These are phyloP conservation scores for Chaetops frenatus DNA, from an alignment of 2,113 vertebrate genomes.

Conservation along the genomic window DNA sequence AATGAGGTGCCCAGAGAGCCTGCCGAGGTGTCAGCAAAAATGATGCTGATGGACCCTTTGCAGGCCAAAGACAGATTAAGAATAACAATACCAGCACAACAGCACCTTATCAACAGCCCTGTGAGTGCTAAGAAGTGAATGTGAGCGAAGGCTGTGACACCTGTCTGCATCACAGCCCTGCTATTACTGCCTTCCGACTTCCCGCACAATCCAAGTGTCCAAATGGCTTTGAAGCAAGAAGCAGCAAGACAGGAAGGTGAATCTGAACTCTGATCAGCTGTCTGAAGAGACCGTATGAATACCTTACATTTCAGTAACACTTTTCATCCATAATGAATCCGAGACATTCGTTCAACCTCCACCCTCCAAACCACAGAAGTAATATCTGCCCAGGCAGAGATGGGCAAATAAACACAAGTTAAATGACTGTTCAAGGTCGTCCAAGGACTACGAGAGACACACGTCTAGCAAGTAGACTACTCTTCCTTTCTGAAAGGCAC, in stretches of 20 bases:
- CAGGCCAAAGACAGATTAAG: conserved; percentile 12
- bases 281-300: not conserved
- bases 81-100: conserved; percentile 9
- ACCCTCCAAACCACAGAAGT: conserved; percentile 18
- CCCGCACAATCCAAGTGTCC: not conserved
- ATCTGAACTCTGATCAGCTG: not conserved
- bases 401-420: conserved; percentile 17
- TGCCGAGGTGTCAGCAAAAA: not conserved
- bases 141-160: not conserved
- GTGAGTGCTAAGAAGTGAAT: not conserved
- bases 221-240: conserved; percentile 16
- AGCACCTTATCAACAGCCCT: not conserved
- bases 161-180: not conserved
- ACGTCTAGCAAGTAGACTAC: conserved; percentile 1
- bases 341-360: not conserved
- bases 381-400: conserved; percentile 20
- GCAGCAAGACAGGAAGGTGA: not conserved
- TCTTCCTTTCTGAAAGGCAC: conserved; percentile 38
- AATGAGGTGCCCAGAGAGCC: conserved; percentile 29
- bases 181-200: not conserved
- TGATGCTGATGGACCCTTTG: not conserved
- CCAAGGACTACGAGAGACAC: not conserved
- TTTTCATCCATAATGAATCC: not conserved
- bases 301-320: not conserved
- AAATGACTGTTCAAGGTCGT: conserved; percentile 49